These are phyloP conservation scores for Ambastaia sidthimunki DNA, from an alignment of 2,797 vertebrate genomes.

Conservation along the genomic window DNA sequence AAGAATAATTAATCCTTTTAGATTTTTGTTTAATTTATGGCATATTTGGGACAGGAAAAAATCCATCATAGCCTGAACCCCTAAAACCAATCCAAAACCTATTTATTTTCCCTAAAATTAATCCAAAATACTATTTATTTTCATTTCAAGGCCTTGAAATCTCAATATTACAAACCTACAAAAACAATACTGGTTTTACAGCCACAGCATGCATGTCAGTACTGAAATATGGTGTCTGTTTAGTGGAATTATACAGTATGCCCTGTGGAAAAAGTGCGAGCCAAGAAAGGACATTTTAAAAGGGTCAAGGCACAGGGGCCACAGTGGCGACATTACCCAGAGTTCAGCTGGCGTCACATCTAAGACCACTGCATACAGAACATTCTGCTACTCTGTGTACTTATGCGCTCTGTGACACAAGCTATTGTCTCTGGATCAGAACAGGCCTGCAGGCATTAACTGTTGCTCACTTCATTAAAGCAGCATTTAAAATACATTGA, in stretches of 20 bases:
- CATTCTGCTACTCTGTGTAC: slow-evolving; percentile 67
- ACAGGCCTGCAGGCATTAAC: slow-evolving; percentile 54
- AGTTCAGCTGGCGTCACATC: slow-evolving; percentile 73
- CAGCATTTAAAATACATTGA: slow-evolving; percentile 23
- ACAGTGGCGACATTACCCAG: slow-evolving; percentile 70
- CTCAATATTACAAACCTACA: not conserved
- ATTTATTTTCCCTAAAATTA: not conserved
- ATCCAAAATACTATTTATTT: not conserved
- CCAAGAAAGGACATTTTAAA: slow-evolving; percentile 66
- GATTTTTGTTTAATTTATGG: not conserved
- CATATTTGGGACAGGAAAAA: not conserved
- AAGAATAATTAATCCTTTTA: not conserved
- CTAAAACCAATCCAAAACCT: not conserved
- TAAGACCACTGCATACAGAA: slow-evolving; percentile 63
- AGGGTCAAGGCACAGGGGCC: slow-evolving; percentile 67
- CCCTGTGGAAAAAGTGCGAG: slow-evolving; percentile 65
- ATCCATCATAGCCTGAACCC: not conserved
- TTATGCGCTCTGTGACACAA: slow-evolving; percentile 51
- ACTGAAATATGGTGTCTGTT: slow-evolving; percentile 14
- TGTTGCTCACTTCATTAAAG: not conserved
- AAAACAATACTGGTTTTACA: not conserved
- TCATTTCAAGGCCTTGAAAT: not conserved
- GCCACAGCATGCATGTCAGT: not conserved
- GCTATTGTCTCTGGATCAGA: slow-evolving; percentile 46
- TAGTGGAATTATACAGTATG: slow-evolving; percentile 56